Conservation (phyloP, 2,888 invertebrate species). For the Cerceris rybyensis region DNA sequence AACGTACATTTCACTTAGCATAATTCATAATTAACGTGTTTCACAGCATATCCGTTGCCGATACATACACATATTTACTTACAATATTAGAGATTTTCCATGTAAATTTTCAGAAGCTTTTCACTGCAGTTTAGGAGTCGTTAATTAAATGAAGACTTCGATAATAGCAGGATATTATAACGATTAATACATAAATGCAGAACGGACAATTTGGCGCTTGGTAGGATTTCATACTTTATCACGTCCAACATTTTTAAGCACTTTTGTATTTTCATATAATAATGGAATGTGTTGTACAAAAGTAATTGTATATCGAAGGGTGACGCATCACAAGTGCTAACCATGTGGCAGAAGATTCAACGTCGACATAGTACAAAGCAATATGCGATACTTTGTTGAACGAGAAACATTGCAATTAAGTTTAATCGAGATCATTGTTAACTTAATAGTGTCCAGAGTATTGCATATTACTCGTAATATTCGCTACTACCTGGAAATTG, state of each 20-base stretch:
- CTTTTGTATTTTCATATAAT: slow-evolving; percentile 62
- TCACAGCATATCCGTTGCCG: slow-evolving; percentile 60
- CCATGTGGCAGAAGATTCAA: slow-evolving; percentile 55
- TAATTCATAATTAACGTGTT: slow-evolving; percentile 44
- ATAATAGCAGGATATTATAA: slow-evolving; percentile 42
- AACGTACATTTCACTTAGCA: slow-evolving; percentile 36
- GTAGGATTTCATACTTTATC: slow-evolving; percentile 53
- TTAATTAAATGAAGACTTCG: slow-evolving; percentile 36
- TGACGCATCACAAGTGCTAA: slow-evolving; percentile 43
- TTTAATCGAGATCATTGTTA: slow-evolving; percentile 9
- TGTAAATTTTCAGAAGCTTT: slow-evolving; percentile 46
- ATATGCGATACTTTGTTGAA: slow-evolving; percentile 53
- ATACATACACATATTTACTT: slow-evolving; percentile 51
- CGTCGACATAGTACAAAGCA: slow-evolving; percentile 59
- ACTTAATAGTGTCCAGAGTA: slow-evolving; percentile 34
- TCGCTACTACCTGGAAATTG: slow-evolving; percentile 33
- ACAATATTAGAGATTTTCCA: slow-evolving; percentile 49
- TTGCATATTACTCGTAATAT: slow-evolving; percentile 55
- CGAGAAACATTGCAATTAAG: slow-evolving; percentile 3
- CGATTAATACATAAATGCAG: slow-evolving; percentile 13
- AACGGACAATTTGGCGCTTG: slow-evolving; percentile 30
- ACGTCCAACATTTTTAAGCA: slow-evolving; percentile 56
- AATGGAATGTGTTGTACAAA: slow-evolving; percentile 60
- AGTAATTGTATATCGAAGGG: slow-evolving; percentile 23
- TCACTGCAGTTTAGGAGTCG: slow-evolving; percentile 32